Percentiles rank a stretch among this genome's conserved stretches.
Conservation (phyloP, 2,888 invertebrate genomes). For the Ectemnius lituratus region DNA sequence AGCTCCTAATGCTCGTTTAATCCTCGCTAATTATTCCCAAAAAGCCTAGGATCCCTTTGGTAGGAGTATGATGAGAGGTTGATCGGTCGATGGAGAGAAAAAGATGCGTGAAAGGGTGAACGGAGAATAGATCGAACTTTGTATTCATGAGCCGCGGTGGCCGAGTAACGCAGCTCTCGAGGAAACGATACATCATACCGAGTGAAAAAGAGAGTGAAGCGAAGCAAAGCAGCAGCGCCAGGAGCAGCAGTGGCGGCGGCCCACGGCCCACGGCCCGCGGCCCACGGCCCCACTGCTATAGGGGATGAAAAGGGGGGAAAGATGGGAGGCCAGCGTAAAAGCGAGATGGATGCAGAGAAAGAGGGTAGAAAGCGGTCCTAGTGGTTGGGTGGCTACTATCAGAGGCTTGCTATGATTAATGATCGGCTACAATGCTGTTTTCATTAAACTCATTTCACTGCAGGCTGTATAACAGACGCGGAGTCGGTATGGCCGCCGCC, state of each 20-base stretch:
- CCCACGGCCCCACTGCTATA: too few species aligned
- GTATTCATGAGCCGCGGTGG: constrained; percentile 67
- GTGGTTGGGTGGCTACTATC: constrained; percentile 74
- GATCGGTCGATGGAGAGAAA: too few species aligned
- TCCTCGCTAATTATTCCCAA: too few species aligned
- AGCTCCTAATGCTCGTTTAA: too few species aligned
- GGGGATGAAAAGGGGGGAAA: constrained; percentile 38
- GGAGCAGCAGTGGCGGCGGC: too few species aligned
- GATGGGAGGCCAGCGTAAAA: constrained; percentile 47
- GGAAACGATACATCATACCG: constrained; percentile 71
- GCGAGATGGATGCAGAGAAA: constrained; percentile 23
- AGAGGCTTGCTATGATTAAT: constrained; percentile 76
- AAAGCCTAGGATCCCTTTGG: constrained; percentile 22
- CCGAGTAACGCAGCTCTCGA: constrained; percentile 64
- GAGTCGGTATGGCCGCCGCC: constrained; percentile 51
- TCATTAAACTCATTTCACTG: constrained; percentile 77
- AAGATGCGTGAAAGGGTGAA: too few species aligned
- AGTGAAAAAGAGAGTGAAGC: constrained; percentile 59
- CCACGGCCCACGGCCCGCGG: too few species aligned
- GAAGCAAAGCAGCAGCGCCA: too few species aligned
- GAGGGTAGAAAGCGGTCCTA: constrained; percentile 45
- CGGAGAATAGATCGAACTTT: constrained; percentile 65
- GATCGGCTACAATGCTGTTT: constrained; percentile 76
- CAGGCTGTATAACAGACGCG: constrained; percentile 60
- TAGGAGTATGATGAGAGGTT: constrained; percentile 5